These are phyloP conservation scores for Pseudorasbora parva DNA, from an alignment of 2,113 vertebrate genomes.

Conservation along the genomic window DNA sequence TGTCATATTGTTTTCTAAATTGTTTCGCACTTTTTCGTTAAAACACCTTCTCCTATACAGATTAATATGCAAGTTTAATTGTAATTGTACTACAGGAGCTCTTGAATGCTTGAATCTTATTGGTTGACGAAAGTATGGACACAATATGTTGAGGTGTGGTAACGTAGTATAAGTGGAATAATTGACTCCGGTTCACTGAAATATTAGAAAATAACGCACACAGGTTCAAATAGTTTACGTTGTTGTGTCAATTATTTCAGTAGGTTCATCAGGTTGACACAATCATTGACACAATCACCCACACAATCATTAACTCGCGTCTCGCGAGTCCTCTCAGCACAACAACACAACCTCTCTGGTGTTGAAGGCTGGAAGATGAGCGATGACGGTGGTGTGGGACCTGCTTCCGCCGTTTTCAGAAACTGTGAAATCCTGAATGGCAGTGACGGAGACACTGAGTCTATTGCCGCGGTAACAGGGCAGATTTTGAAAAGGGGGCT, in stretches of 20 bases:
- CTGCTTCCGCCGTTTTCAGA: constrained; percentile 44
- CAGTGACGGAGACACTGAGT: constrained; percentile 36
- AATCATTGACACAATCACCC: neutral
- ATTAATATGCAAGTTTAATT: too few relatives aligned
- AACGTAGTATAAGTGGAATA: too few relatives aligned
- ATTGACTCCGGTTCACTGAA: too few relatives aligned
- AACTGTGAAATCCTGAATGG: constrained; percentile 49
- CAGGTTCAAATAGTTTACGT: too few relatives aligned
- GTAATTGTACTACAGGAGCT: too few relatives aligned
- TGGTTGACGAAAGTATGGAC: too few relatives aligned
- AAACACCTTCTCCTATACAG: neutral
- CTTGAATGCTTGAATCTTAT: too few relatives aligned
- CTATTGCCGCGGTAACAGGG: constrained; percentile 50
- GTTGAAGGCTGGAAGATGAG: constrained; percentile 21
- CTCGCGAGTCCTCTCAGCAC: neutral
- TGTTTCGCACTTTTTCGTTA: neutral
- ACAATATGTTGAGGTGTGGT: too few relatives aligned
- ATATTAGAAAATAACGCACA: too few relatives aligned
- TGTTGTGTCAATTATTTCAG: too few relatives aligned
- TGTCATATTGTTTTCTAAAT: constrained; percentile 7
- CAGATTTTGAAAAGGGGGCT: constrained; percentile 47
- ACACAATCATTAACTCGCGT: neutral
- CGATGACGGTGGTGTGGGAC: neutral
- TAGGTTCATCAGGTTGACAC: too few relatives aligned
- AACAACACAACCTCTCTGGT: constrained; percentile 31